Conservation (phyloP, 1,140 invertebrate species). For the Sitobion miscanthi region DNA sequence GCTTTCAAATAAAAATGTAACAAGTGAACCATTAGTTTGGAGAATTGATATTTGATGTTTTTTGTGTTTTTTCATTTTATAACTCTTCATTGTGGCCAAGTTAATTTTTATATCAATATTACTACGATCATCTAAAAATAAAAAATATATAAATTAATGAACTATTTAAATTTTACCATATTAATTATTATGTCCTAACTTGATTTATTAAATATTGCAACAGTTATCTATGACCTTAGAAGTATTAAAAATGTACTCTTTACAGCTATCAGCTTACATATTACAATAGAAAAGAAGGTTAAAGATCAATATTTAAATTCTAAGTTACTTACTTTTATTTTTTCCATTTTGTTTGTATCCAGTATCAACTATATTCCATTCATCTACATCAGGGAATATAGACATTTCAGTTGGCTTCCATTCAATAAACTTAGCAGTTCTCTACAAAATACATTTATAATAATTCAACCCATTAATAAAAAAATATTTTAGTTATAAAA, state of each 20-base stretch:
- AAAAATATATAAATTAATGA: no score
- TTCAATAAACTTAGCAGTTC: conserved; percentile 71
- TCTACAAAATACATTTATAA: conserved; percentile 61
- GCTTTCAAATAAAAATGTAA: conserved; percentile 84
- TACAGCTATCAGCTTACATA: not conserved
- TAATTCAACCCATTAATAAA: not conserved
- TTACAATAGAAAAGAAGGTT: not conserved
- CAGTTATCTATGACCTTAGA: not conserved
- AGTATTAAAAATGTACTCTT: not conserved
- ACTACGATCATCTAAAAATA: conserved; percentile 27
- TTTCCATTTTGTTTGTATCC: conserved; percentile 67
- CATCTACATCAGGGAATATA: conserved; percentile 78
- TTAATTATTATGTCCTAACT: not conserved
- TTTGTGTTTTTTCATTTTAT: conserved; percentile 71
- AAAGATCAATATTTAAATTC: not conserved
- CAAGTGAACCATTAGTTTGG: conserved; percentile 76
- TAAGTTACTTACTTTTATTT: conserved; percentile 65
- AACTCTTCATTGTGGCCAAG: conserved; percentile 66
- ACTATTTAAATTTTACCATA: not conserved
- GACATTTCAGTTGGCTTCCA: conserved; percentile 80
- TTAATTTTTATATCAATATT: conserved; percentile 47
- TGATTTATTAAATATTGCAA: not conserved
- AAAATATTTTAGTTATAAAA: conserved; percentile 16
- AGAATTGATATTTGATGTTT: conserved; percentile 75
- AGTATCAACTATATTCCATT: conserved; percentile 81